These are phyloP conservation scores for Rhinophrynus dorsalis DNA, from an alignment of 2,797 vertebrate genomes.

Conservation along the genomic window DNA sequence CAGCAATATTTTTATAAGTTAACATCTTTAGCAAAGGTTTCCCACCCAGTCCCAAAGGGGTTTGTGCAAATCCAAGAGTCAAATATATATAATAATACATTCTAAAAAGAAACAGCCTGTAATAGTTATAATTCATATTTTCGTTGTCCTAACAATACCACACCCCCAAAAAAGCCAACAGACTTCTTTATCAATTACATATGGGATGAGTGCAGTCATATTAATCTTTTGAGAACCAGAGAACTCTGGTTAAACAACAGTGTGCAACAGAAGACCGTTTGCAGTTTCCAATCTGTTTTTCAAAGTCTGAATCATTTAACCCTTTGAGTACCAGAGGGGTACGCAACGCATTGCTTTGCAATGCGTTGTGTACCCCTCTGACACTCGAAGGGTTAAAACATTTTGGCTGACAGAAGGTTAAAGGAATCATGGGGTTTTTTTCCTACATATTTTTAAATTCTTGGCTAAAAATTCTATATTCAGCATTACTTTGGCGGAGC, in stretches of 20 bases:
- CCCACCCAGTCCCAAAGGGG: conserved; percentile 57
- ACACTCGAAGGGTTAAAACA: too few relatives aligned
- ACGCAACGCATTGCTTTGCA: too few relatives aligned
- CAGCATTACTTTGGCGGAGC: conserved; percentile 33
- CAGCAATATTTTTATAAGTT: conserved; percentile 47
- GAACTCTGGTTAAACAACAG: too few relatives aligned
- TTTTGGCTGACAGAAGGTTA: conserved; percentile 24
- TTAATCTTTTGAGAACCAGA: too few relatives aligned
- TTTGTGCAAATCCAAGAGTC: conserved; percentile 42
- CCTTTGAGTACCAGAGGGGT: too few relatives aligned
- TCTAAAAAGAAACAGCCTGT: conserved; percentile 47
- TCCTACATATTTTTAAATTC: background rate
- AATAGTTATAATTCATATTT: conserved; percentile 30
- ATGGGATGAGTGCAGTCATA: conserved; percentile 7
- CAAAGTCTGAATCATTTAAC: too few relatives aligned
- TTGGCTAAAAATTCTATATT: background rate
- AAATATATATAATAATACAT: conserved; percentile 52
- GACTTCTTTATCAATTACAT: conserved; percentile 41
- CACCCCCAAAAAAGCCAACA: conserved; percentile 24
- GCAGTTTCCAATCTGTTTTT: conserved; percentile 2
- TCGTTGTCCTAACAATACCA: conserved; percentile 28
- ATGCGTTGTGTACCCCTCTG: too few relatives aligned
- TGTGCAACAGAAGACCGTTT: conserved; percentile 17
- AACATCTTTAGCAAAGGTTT: conserved; percentile 45
- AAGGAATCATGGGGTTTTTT: background rate